Conservation (phyloP, 2,113 vertebrate genomes). For the Anoplopoma fimbria region DNA sequence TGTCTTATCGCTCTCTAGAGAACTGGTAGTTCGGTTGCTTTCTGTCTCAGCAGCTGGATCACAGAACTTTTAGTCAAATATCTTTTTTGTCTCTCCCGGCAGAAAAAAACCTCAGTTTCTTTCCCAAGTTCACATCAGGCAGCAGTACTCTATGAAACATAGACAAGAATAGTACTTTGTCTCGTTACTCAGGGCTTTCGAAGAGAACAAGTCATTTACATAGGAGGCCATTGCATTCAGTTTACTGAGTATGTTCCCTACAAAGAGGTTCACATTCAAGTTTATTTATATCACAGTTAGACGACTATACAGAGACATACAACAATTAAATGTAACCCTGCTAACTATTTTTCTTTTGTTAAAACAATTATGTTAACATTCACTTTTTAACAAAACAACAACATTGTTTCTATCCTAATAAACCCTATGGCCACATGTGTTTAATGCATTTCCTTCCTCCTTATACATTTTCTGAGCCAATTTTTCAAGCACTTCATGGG, state of each 20-base stretch:
- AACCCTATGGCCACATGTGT: too few species aligned
- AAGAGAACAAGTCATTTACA: not conserved
- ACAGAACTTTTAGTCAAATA: not conserved
- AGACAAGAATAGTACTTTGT: not conserved
- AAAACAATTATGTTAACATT: not conserved
- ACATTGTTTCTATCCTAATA: too few species aligned
- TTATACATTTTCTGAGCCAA: too few species aligned
- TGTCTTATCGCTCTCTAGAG: not conserved
- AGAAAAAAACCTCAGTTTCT: not conserved
- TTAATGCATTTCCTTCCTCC: too few species aligned
- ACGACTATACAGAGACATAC: not conserved
- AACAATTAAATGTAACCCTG: not conserved
- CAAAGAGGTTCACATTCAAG: not conserved
- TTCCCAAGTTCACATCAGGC: not conserved
- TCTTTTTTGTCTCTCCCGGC: not conserved
- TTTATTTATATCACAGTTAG: not conserved
- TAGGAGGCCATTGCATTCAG: not conserved
- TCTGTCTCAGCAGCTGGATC: slow-evolving; percentile 17
- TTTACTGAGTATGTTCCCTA: not conserved
- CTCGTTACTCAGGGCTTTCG: not conserved
- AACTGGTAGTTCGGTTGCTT: not conserved
- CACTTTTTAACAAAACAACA: not conserved
- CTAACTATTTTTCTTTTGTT: not conserved
- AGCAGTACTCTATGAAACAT: not conserved
- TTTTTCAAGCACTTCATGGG: too few species aligned